A percentile compares a stretch with the other conserved stretches of the same genome.
Evolutionary conservation across 2,113 vertebrate species (phyloP).

Genomic region (Lepus europaeus): DNA sequence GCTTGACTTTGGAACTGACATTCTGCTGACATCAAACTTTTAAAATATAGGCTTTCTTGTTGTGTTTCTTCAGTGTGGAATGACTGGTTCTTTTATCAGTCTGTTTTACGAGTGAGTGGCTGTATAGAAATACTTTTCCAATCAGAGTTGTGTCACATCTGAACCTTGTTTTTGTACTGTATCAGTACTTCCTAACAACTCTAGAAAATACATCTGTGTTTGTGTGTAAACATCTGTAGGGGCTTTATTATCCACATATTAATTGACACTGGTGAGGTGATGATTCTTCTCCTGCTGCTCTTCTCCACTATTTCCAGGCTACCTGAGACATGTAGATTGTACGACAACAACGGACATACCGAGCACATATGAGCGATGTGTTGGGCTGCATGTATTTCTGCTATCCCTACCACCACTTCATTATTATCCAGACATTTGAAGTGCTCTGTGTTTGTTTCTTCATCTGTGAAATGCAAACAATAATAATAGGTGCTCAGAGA

Average conservation of each 20-base stretch:
- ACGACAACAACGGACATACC: neutral
- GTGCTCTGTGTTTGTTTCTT: neutral
- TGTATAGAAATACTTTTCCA: neutral
- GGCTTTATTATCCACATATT: neutral
- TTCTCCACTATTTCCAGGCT: neutral
- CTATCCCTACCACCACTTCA: neutral
- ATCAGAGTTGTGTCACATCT: neutral
- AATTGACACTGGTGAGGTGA: neutral
- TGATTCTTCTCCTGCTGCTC: neutral
- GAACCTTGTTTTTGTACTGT: neutral
- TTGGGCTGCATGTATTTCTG: neutral
- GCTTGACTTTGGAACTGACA: neutral
- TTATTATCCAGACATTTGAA: neutral
- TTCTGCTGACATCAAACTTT: neutral
- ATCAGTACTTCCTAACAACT: neutral
- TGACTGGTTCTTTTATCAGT: neutral
- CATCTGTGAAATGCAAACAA: neutral
- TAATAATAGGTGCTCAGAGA: neutral
- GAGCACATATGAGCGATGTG: neutral
- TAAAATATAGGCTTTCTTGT: neutral
- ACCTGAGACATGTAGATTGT: neutral
- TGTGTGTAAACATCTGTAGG: neutral
- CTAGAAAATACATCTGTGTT: neutral
- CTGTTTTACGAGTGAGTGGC: neutral
- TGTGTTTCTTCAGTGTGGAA: neutral